These are phyloP conservation scores for Dendrophyllia cribrosa DNA, from an alignment of 64 coral and sea anemone genomes.

Conservation along the genomic window DNA sequence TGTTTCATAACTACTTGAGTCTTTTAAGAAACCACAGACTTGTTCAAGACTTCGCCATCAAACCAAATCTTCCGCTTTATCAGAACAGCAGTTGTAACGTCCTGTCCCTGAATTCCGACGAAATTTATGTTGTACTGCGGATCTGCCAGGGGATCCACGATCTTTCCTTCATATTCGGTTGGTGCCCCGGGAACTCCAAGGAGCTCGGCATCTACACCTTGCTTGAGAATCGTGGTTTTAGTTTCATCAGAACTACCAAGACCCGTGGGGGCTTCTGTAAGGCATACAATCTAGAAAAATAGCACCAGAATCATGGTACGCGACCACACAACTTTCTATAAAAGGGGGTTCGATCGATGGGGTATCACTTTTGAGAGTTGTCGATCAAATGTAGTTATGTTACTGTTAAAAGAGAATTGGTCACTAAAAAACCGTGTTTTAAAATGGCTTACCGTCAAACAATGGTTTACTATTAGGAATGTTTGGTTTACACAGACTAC, in stretches of 20 bases:
- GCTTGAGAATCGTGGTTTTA: background rate
- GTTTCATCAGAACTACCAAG: background rate
- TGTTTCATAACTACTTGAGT: too few relatives aligned
- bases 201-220: conserved; percentile 35
- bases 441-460: too few relatives aligned
- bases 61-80: conserved; percentile 37
- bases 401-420: too few relatives aligned
- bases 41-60: conserved; percentile 32
- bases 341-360: too few relatives aligned
- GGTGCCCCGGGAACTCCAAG: background rate
- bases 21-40: background rate
- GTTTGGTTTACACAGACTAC: too few relatives aligned
- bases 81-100: background rate
- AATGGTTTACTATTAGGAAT: too few relatives aligned
- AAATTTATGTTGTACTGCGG: background rate
- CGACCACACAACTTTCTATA: too few relatives aligned
- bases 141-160: conserved; percentile 22
- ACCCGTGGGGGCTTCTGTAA: background rate
- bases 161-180: background rate
- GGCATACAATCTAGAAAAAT: conserved; percentile 8
- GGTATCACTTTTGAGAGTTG: too few relatives aligned
- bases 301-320: background rate
- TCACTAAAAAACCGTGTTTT: too few relatives aligned
- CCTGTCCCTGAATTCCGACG: background rate
- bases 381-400: too few relatives aligned